Conservation (phyloP, 2,113 vertebrate genomes). For the Odontesthes bonariensis region DNA sequence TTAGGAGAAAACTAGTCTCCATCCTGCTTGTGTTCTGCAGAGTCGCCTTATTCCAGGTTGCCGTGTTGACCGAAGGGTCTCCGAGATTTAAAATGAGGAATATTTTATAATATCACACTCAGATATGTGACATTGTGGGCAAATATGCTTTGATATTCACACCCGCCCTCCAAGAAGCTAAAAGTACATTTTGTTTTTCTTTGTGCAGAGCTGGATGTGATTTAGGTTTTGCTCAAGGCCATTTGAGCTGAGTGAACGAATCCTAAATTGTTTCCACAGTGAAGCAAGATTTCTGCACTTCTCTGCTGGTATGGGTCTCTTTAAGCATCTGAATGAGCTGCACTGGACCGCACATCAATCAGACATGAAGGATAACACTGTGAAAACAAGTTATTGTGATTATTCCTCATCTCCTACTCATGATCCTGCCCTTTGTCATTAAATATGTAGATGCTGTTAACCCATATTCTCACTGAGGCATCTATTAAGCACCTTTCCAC, state of each 20-base stretch:
- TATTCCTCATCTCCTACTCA: conserved; percentile 19
- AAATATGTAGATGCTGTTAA: conserved; percentile 65
- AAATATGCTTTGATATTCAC: neutral
- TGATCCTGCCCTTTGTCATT: conserved; percentile 44
- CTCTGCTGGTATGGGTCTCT: neutral
- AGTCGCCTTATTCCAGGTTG: neutral
- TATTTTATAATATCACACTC: neutral
- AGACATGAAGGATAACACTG: conserved; percentile 8
- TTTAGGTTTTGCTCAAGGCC: conserved; percentile 40
- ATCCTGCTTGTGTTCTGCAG: neutral
- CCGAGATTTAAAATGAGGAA: neutral
- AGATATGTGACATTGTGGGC: neutral
- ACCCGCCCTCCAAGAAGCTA: neutral
- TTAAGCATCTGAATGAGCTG: conserved; percentile 18
- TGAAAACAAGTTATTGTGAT: conserved; percentile 17
- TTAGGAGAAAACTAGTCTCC: neutral
- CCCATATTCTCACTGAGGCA: conserved; percentile 36
- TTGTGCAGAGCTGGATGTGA: conserved; percentile 16
- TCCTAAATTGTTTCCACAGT: conserved; percentile 26
- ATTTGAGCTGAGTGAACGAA: conserved; percentile 22
- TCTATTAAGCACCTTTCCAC: conserved; percentile 20
- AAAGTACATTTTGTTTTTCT: conserved; percentile 1
- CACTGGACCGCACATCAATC: conserved; percentile 5
- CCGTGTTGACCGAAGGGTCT: neutral
- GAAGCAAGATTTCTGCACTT: conserved; percentile 12